Evolutionary conservation across 2,113 vertebrate species (phyloP).

Genomic region (Guaruba guarouba): DNA sequence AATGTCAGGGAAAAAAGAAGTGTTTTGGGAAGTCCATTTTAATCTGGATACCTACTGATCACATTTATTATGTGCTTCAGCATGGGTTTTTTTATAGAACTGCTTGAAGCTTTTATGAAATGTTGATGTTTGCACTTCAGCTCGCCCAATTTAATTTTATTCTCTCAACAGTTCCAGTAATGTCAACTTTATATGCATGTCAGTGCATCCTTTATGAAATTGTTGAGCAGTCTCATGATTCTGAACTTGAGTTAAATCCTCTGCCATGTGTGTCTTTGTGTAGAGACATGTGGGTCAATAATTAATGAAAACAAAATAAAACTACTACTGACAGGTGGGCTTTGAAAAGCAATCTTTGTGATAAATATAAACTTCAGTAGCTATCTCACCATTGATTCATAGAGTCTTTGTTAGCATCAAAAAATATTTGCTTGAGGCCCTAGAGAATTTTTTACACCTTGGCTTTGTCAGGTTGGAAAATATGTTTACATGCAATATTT

Average conservation of each 20-base stretch:
- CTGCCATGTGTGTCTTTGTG: neutral
- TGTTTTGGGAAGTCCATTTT: neutral
- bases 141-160: neutral
- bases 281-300: neutral
- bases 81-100: neutral
- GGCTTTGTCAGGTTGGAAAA: neutral
- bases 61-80: neutral
- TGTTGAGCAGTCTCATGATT: neutral
- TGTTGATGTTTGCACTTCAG: neutral
- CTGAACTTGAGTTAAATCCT: neutral
- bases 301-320: slow-evolving; percentile 33
- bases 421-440: neutral
- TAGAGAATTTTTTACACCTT: neutral
- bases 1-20: neutral
- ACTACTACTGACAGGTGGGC: neutral
- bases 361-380: neutral
- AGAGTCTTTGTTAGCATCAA: neutral
- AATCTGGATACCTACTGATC: neutral
- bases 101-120: neutral
- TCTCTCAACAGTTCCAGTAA: neutral
- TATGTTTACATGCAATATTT: neutral
- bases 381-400: neutral
- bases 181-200: neutral
- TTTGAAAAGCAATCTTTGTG: neutral
- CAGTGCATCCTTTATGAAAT: neutral